Percentiles rank a stretch among this genome's conserved stretches.
Conservation (phyloP, 2,113 vertebrate species). For the Cheirogaleus medius region DNA sequence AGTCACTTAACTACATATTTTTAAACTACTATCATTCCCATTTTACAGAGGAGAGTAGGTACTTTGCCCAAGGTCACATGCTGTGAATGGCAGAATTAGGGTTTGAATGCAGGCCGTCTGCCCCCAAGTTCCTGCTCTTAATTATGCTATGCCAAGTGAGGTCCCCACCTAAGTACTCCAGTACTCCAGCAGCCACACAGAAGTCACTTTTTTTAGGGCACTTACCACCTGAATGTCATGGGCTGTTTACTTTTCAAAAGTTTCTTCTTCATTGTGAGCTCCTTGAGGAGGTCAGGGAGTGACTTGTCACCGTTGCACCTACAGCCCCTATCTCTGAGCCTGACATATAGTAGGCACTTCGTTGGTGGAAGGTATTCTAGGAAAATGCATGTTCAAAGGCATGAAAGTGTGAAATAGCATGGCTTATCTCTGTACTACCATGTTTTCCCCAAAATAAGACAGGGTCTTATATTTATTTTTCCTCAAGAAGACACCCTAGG, state of each 20-base stretch:
- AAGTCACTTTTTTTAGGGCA: not conserved
- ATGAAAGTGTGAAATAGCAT: not conserved
- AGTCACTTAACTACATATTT: not conserved
- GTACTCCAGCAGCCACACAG: not conserved
- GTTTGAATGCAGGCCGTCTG: not conserved
- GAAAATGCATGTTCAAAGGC: not conserved
- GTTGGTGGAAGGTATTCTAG: not conserved
- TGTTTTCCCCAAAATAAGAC: too few relatives aligned
- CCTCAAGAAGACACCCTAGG: too few relatives aligned
- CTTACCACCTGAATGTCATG: not conserved
- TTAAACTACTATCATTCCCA: not conserved
- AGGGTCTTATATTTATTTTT: too few relatives aligned
- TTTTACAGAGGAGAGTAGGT: not conserved
- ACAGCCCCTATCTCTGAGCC: not conserved
- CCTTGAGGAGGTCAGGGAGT: not conserved
- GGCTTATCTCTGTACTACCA: not conserved
- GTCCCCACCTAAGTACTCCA: not conserved
- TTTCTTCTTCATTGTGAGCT: not conserved
- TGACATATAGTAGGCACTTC: not conserved
- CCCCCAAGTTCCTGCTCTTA: not conserved
- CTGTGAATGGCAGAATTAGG: not conserved
- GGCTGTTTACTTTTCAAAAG: not conserved
- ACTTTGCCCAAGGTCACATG: not conserved
- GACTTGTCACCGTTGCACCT: not conserved
- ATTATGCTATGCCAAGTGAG: not conserved